These are phyloP conservation scores for Vanessa tameamea DNA, from an alignment of 1,140 invertebrate species.

Conservation along the genomic window DNA sequence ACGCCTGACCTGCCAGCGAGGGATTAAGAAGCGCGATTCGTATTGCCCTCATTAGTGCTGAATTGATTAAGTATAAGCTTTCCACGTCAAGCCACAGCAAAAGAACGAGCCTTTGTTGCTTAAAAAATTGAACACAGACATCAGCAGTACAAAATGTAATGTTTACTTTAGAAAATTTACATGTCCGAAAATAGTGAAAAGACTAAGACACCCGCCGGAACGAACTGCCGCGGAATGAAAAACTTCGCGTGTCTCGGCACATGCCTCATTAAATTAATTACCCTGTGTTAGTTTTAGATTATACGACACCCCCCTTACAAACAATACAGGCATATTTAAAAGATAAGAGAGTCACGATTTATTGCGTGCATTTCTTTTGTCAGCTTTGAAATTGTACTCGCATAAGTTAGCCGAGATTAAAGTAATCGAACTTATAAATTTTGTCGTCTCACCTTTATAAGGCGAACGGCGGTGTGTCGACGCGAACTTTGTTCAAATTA, in stretches of 20 bases:
- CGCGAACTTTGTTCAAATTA: conserved; percentile 80
- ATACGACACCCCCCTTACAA: conserved; percentile 62
- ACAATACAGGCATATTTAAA: conserved; percentile 76
- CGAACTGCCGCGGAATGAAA: conserved; percentile 54
- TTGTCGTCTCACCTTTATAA: conserved; percentile 80
- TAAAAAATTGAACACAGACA: not conserved
- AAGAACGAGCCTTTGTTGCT: not conserved
- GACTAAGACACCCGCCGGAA: conserved; percentile 39
- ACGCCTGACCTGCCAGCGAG: conserved; percentile 46
- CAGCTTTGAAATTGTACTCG: conserved; percentile 80
- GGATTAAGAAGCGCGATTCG: conserved; percentile 74
- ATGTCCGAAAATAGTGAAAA: conserved; percentile 36
- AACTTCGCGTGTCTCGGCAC: conserved; percentile 59
- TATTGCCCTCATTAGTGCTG: conserved; percentile 73
- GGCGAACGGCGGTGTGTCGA: conserved; percentile 75
- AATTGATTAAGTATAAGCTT: conserved; percentile 62
- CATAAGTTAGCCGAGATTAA: conserved; percentile 80
- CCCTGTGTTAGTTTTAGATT: conserved; percentile 70
- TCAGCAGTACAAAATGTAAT: not conserved
- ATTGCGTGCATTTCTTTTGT: conserved; percentile 81
- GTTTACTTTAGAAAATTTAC: conserved; percentile 32
- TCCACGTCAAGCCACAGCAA: conserved; percentile 4
- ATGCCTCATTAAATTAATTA: conserved; percentile 79
- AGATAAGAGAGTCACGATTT: conserved; percentile 75
- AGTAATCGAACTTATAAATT: conserved; percentile 81